These are phyloP conservation scores for Euwallacea fornicatus DNA, from an alignment of 1,140 invertebrate species.

Conservation along the genomic window DNA sequence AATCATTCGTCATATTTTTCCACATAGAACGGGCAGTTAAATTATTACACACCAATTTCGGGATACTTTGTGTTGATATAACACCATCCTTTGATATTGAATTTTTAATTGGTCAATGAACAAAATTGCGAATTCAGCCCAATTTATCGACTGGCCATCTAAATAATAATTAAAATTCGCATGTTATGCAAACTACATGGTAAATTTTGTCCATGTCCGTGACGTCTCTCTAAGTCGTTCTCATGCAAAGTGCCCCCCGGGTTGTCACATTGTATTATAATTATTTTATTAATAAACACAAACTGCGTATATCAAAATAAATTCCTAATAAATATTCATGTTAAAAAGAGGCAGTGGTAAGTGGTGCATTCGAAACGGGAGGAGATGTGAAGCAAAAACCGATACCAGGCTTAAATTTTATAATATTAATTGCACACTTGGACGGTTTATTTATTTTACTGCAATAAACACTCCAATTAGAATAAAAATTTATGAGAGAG, in stretches of 20 bases:
- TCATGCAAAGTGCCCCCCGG: conserved; percentile 22
- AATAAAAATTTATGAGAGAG: too few species aligned
- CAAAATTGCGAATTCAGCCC: too few species aligned
- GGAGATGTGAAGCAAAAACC: conserved; percentile 1
- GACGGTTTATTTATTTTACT: too few species aligned
- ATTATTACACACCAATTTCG: too few species aligned
- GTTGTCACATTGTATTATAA: conserved; percentile 28
- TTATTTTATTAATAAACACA: conserved; percentile 27
- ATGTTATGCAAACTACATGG: conserved; percentile 22
- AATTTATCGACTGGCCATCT: too few species aligned
- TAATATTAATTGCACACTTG: too few species aligned
- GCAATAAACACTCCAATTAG: too few species aligned
- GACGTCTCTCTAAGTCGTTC: conserved; percentile 10
- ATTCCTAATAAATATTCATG: conserved; percentile 28
- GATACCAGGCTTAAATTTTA: neutral
- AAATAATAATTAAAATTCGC: neutral
- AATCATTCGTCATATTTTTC: too few species aligned
- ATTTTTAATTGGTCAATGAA: too few species aligned
- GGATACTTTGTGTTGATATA: too few species aligned
- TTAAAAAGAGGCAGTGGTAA: conserved; percentile 2
- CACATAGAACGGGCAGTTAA: too few species aligned
- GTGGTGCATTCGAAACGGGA: conserved; percentile 3
- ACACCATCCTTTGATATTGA: too few species aligned
- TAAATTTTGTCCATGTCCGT: conserved; percentile 22
- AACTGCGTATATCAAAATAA: conserved; percentile 26